A percentile compares a stretch with the other conserved stretches of the same genome.
Conservation (phyloP, 2,113 vertebrate genomes). For the Serilophus lunatus region DNA sequence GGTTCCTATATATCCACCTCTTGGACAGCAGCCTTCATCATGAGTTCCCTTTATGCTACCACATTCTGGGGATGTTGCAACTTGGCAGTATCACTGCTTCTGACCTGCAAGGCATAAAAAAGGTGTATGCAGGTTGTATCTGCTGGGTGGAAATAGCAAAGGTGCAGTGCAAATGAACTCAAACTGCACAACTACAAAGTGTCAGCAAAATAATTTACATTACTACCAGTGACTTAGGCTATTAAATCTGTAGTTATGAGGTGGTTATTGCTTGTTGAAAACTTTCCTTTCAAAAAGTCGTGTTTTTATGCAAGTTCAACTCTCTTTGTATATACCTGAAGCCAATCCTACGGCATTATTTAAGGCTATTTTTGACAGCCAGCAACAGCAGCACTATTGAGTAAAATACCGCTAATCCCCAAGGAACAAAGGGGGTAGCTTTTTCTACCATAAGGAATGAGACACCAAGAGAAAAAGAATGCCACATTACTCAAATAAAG, state of each 20-base stretch:
- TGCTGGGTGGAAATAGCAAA: not conserved
- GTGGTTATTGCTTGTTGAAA: not conserved
- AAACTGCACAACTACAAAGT: not conserved
- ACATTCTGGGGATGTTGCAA: not conserved
- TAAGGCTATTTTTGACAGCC: not conserved
- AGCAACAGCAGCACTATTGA: not conserved
- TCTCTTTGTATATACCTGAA: not conserved
- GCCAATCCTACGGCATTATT: not conserved
- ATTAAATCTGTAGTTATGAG: not conserved
- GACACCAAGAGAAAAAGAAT: not conserved
- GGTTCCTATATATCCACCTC: not conserved
- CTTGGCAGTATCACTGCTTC: not conserved
- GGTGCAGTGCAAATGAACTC: not conserved
- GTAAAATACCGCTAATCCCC: not conserved
- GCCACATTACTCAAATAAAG: not conserved
- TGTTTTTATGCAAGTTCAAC: not conserved
- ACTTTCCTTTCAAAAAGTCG: not conserved
- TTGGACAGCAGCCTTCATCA: not conserved
- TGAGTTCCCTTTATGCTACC: accelerated
- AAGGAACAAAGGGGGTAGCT: not conserved
- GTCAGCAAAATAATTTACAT: not conserved
- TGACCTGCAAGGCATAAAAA: not conserved
- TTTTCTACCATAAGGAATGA: not conserved
- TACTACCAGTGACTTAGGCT: not conserved
- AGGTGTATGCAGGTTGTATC: not conserved